Base-by-base conservation (phyloP, 2,113 vertebrate species). In the Chrysochloris asiatica region DNA sequence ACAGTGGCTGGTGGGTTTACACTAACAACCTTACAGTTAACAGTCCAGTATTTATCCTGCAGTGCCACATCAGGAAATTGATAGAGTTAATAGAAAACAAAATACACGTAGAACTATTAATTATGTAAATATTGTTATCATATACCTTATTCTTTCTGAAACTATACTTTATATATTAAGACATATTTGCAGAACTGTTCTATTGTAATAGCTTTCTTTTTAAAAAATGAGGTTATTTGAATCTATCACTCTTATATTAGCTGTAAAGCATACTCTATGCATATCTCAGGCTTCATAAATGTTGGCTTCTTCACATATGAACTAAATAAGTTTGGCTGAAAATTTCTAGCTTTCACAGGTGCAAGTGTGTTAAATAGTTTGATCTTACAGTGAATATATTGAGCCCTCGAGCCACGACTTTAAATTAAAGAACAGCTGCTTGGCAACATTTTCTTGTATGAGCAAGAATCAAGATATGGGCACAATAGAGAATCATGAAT, bases 401-500 rank as follows among this genome's bases (percentile, higher is more conserved):
- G 43, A 96, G 59, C 96, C 94, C 95, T 69, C 96, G 95, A 81
- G 96, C 93, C 94, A 94, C 50, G 91, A 91, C 50, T 97, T 96
- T 94, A 96, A 95, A 96, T 89, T 95, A 56, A 85, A 94, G 95
- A 96, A 96, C 95, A 97, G 94, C 96, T 97, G 96, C 85, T 96
- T 47, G 0, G n/a, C 11, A 96, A 36, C 88, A 75, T 89, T 83
- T 73, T 91, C 63, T 54, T 92, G 0, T 61, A 33, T 93, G 41
- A 95, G 54, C 79, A 22, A 88, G 17, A 77, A 91, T 47, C 81
- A 95, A 94, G 81, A 84, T 56, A 56, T 2, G 84, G 24, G 65
- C 85, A 61, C 41, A 0, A 75, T 11, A 95, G 86, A 80, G 24
- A 92, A n/a, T 33, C 10, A 24, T 41, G 48, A 96, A 41, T 2